Conservation (phyloP, 2,797 vertebrate genomes). For the Pseudopleuronectes americanus region DNA sequence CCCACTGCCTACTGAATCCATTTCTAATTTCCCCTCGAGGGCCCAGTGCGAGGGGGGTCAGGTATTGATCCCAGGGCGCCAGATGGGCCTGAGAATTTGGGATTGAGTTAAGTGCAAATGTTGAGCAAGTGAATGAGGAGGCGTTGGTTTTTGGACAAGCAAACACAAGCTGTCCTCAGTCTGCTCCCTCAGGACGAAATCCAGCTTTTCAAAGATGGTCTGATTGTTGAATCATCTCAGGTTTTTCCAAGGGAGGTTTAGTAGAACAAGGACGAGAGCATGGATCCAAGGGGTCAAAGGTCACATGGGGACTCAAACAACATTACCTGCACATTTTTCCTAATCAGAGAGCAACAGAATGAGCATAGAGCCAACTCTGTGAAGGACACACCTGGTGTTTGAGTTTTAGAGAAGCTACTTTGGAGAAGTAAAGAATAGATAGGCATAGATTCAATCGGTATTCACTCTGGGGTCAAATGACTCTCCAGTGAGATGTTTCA, state of each 20-base stretch:
- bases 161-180: neutral
- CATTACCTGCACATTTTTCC: no score
- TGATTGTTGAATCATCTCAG: neutral
- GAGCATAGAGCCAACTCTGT: no score
- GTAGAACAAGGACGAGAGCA: neutral
- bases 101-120: conserved; percentile 14
- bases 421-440: no score
- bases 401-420: no score
- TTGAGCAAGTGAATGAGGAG: neutral
- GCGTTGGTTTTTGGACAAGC: neutral
- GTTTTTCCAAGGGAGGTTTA: neutral
- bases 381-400: no score
- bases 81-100: conserved; percentile 12
- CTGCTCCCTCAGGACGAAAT: neutral
- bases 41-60: conserved; percentile 21
- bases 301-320: neutral
- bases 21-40: conserved; percentile 60
- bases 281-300: neutral
- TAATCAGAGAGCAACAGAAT: no score
- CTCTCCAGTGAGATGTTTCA: no score
- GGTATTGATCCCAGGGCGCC: conserved; percentile 50
- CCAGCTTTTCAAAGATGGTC: no score
- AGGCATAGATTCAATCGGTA: no score
- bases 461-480: no score
- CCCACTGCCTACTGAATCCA: conserved; percentile 10